Evolutionary conservation across 1,140 invertebrate species (phyloP).

Genomic region (Leucophenga varia): DNA sequence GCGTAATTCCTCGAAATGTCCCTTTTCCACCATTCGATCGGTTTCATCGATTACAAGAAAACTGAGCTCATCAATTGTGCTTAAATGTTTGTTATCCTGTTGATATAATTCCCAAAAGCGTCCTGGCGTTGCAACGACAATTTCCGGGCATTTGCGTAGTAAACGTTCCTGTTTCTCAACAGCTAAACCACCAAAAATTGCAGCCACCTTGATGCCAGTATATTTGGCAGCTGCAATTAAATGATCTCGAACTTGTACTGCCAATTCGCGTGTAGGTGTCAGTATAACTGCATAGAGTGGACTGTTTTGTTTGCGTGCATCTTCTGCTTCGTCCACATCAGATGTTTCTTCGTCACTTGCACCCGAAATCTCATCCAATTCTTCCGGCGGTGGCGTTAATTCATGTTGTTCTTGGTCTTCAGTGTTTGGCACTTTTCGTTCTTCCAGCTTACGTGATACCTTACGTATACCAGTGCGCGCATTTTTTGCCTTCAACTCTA

Average conservation of each 20-base stretch:
- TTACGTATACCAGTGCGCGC: conserved; percentile 36
- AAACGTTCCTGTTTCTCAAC: conserved; percentile 89
- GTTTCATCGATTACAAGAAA: conserved; percentile 97
- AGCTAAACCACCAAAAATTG: conserved; percentile 87
- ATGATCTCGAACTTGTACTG: conserved; percentile 90
- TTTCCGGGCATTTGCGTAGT: conserved; percentile 79
- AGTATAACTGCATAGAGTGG: conserved; percentile 81
- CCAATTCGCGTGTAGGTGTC: conserved; percentile 93
- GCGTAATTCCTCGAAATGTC: conserved; percentile 93
- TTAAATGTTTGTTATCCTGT: conserved; percentile 75
- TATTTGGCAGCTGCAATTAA: conserved; percentile 78
- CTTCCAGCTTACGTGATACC: conserved; percentile 51
- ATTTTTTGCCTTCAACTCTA: conserved; percentile 66
- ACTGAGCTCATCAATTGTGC: conserved; percentile 70
- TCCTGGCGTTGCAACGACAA: conserved; percentile 95
- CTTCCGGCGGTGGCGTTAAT: conserved; percentile 46
- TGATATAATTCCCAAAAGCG: conserved; percentile 90
- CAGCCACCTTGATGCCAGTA: conserved; percentile 66
- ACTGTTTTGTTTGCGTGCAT: conserved; percentile 48
- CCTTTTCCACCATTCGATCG: conserved; percentile 95
- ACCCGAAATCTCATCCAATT: conserved; percentile 40
- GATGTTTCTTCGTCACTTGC: conserved; percentile 53
- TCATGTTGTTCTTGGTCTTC: conserved; percentile 33
- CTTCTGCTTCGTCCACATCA: conserved; percentile 47
- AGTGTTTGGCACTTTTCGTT: conserved; percentile 31